These are phyloP conservation scores for Parauchenoglanis punctatus DNA, from an alignment of 2,797 vertebrate genomes.

Conservation along the genomic window DNA sequence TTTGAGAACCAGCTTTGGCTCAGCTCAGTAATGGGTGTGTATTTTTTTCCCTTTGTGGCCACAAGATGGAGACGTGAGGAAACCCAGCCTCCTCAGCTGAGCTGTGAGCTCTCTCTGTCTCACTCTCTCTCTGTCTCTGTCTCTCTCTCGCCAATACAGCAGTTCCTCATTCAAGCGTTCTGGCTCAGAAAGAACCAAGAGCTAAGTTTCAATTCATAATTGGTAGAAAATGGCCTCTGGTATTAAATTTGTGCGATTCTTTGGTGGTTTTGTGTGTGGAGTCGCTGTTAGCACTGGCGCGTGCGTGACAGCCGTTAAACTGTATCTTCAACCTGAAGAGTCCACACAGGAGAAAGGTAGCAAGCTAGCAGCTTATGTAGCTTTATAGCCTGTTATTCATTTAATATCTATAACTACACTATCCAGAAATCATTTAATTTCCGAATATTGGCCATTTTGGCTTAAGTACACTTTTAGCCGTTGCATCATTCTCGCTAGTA, in stretches of 20 bases:
- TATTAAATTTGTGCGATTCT: slow-evolving; percentile 36
- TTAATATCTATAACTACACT: not conserved
- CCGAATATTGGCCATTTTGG: no score
- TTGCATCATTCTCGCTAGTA: not conserved
- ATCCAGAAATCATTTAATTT: not conserved
- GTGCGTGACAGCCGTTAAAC: slow-evolving; percentile 49
- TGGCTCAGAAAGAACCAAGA: no score
- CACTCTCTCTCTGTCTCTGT: not conserved
- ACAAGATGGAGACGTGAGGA: not conserved
- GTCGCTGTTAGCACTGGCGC: slow-evolving; percentile 49
- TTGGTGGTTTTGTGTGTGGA: slow-evolving; percentile 62
- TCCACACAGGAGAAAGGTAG: slow-evolving; percentile 20
- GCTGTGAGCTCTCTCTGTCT: not conserved
- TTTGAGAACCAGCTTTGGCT: no score
- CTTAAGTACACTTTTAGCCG: not conserved
- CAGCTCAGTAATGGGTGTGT: not conserved
- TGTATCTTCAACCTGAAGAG: slow-evolving; percentile 39
- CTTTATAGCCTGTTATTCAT: not conserved
- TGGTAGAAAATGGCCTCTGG: slow-evolving; percentile 34
- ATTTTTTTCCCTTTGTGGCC: not conserved
- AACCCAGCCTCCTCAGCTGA: not conserved
- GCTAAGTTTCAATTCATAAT: not conserved
- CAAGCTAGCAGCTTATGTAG: not conserved
- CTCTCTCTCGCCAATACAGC: not conserved
- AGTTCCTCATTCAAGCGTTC: not conserved